phyloP scores from a whole-genome alignment of 2,888 invertebrate genomes.

The Hirtodrosophila alboralis region DNA sequence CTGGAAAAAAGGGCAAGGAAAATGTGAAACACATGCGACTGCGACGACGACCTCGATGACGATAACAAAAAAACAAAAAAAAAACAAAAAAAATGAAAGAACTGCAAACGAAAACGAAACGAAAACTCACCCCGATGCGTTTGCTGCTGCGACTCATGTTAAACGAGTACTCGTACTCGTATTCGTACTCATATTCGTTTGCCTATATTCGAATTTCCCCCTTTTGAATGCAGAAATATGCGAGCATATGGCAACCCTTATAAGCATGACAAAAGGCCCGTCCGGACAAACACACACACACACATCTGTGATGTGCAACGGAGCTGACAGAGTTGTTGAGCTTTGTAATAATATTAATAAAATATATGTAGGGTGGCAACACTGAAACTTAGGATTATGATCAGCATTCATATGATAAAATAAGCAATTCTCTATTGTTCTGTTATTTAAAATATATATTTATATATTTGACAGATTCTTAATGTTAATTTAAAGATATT shows the following conservation, averaged over 20 bases:
- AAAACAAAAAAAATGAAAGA: slow-evolving; percentile 17
- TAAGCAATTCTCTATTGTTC: not conserved
- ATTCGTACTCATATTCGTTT: slow-evolving; percentile 19
- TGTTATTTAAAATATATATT: too few relatives aligned
- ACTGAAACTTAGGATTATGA: slow-evolving; percentile 10
- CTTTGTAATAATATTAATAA: not conserved
- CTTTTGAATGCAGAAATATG: slow-evolving; percentile 57
- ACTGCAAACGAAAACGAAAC: slow-evolving; percentile 56
- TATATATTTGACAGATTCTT: too few relatives aligned
- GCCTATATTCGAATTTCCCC: too few relatives aligned
- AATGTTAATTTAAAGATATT: too few relatives aligned
- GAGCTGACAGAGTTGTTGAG: slow-evolving; percentile 23
- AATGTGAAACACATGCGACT: slow-evolving; percentile 78
- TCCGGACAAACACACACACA: slow-evolving; percentile 10
- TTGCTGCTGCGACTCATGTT: too few relatives aligned
- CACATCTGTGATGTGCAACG: slow-evolving; percentile 47
- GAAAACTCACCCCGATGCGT: slow-evolving; percentile 72
- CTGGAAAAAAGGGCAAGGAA: slow-evolving; percentile 69
- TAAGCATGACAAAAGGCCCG: slow-evolving; percentile 56
- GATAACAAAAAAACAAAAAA: slow-evolving; percentile 58
- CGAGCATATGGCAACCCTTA: slow-evolving; percentile 77
- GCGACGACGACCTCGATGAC: slow-evolving; percentile 72
- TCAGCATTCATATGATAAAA: too few relatives aligned
- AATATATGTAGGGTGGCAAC: slow-evolving; percentile 27
- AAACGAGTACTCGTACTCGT: not conserved